These are phyloP conservation scores for Choristoneura rosaceana DNA, from an alignment of 2,888 invertebrate genomes.

Conservation along the genomic window DNA sequence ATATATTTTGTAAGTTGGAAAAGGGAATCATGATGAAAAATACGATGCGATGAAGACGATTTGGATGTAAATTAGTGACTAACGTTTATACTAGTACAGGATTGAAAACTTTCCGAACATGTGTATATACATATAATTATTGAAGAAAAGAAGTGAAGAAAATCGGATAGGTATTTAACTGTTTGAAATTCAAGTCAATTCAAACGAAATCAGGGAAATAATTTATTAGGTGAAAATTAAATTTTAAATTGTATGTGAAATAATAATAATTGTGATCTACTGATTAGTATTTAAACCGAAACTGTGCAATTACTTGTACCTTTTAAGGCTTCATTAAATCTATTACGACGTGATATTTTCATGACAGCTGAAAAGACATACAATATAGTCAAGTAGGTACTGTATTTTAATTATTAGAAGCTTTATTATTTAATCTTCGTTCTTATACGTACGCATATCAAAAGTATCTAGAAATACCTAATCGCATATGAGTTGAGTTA, in stretches of 20 bases:
- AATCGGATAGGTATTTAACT: not conserved
- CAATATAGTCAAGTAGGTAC: not conserved
- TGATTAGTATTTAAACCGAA: constrained; percentile 5
- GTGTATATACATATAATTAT: not conserved
- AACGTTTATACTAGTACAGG: not conserved
- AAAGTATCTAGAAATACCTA: not conserved
- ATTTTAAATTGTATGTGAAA: not conserved
- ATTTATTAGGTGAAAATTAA: not conserved
- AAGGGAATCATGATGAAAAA: too few relatives aligned
- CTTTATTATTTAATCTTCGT: not conserved
- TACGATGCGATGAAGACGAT: too few relatives aligned
- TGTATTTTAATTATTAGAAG: not conserved
- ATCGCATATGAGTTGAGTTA: not conserved
- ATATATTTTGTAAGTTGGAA: not conserved
- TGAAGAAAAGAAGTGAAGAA: not conserved
- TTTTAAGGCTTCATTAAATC: not conserved
- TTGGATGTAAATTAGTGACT: not conserved
- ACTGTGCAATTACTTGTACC: not conserved
- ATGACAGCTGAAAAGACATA: not conserved
- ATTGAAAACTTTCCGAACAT: not conserved
- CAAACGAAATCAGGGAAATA: not conserved
- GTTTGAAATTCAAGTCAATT: constrained; percentile 2
- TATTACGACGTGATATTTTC: not conserved
- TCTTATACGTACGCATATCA: not conserved
- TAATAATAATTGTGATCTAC: constrained; percentile 10